Percentiles rank a stretch among this genome's conserved stretches.
These are phyloP conservation scores for Anastrepha obliqua DNA, from an alignment of 1,140 invertebrate species.

Conservation along the genomic window DNA sequence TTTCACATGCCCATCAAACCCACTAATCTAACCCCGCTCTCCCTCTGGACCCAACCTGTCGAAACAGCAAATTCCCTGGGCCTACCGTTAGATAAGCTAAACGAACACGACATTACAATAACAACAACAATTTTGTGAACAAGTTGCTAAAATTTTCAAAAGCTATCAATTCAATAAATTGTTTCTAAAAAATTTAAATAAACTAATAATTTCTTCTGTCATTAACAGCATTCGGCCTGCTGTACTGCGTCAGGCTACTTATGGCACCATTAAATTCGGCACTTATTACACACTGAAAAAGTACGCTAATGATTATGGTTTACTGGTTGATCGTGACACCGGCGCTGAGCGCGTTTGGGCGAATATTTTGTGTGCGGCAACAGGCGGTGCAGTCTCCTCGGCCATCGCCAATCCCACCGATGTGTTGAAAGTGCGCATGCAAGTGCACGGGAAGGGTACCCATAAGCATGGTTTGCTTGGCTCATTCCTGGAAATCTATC, in stretches of 20 bases:
- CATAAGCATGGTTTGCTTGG: slow-evolving; percentile 79
- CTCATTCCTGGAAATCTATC: slow-evolving; percentile 87
- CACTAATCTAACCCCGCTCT: too few species aligned
- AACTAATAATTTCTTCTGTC: neutral
- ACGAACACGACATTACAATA: too few species aligned
- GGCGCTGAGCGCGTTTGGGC: slow-evolving; percentile 83
- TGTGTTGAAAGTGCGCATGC: slow-evolving; percentile 97
- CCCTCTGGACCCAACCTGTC: too few species aligned
- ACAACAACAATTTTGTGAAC: too few species aligned
- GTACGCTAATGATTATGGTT: slow-evolving; percentile 77
- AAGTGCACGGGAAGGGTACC: slow-evolving; percentile 79
- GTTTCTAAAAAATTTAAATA: too few species aligned
- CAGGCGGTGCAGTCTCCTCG: slow-evolving; percentile 89
- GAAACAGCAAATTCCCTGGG: too few species aligned
- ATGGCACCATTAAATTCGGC: slow-evolving; percentile 97
- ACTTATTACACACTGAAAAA: slow-evolving; percentile 94
- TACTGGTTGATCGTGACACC: slow-evolving; percentile 77
- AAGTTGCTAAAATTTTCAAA: too few species aligned
- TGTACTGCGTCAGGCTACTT: slow-evolving; percentile 92
- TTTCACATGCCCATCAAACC: too few species aligned
- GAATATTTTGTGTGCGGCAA: slow-evolving; percentile 90
- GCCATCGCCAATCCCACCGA: slow-evolving; percentile 99
- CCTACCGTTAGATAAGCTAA: too few species aligned
- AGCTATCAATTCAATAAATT: too few species aligned
- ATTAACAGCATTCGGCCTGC: slow-evolving; percentile 90